phyloP scores from a whole-genome alignment of 2,888 invertebrate species.

The Noctua pronuba region DNA sequence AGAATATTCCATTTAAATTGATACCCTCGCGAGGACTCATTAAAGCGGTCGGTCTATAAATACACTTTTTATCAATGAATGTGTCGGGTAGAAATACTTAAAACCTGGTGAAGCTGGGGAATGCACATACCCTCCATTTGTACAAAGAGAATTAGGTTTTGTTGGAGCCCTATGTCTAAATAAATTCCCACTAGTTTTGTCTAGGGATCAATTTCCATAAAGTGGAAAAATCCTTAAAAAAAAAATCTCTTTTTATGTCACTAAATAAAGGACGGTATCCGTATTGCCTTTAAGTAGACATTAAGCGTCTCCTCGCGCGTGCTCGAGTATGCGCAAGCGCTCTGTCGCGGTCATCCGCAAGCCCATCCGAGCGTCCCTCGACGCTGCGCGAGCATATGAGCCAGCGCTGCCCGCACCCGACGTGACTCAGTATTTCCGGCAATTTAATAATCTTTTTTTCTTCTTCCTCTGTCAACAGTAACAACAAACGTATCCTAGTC shows the following conservation, averaged over 20 bases:
- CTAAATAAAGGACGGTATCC: neutral
- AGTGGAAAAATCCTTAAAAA: neutral
- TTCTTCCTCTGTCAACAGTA: no score
- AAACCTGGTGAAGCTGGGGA: neutral
- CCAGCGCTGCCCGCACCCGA: neutral
- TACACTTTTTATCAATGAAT: no score
- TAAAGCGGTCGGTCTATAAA: no score
- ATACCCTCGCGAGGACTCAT: no score
- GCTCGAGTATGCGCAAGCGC: neutral
- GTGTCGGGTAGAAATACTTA: no score
- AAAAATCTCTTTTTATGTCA: no score
- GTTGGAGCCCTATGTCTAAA: neutral
- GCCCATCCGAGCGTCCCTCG: neutral
- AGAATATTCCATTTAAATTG: no score
- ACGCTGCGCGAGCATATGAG: neutral
- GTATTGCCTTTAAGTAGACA: no score
- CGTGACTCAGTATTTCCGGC: neutral
- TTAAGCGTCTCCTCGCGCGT: neutral
- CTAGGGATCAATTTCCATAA: no score
- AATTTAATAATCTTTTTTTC: neutral
- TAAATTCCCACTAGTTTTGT: no score
- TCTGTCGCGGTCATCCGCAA: neutral
- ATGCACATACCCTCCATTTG: neutral
- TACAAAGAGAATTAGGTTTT: neutral
- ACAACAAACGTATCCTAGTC: no score